Conservation (phyloP, 2,797 vertebrate genomes). For the Gobio occitaniae region DNA sequence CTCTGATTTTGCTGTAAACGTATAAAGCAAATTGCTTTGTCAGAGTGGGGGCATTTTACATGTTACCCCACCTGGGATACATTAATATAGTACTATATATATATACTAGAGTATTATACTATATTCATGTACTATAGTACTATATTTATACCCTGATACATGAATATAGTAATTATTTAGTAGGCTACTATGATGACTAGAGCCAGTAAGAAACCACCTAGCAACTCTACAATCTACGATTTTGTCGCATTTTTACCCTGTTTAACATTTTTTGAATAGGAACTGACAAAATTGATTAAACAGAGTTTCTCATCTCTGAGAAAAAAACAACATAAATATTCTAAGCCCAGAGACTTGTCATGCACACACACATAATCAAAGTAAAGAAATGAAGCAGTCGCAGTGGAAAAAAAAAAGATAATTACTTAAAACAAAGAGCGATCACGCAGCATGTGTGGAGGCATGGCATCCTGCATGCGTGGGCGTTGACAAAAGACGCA, state of each 20-base stretch:
- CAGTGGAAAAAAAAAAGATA: slow-evolving; percentile 29
- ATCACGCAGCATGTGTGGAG: slow-evolving; percentile 53
- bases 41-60: too few relatives aligned
- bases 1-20: too few relatives aligned
- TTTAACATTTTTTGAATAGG: slow-evolving; percentile 1
- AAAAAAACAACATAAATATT: slow-evolving; percentile 4
- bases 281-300: neutral
- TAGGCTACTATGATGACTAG: too few relatives aligned
- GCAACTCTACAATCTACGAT: neutral
- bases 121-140: too few relatives aligned
- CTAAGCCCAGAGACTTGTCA: slow-evolving; percentile 6
- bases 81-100: too few relatives aligned
- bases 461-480: slow-evolving; percentile 40
- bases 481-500: slow-evolving; percentile 25
- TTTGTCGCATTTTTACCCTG: neutral
- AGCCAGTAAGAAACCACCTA: neutral
- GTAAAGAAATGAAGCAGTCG: slow-evolving; percentile 20
- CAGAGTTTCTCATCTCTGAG: neutral
- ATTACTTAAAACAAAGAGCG: slow-evolving; percentile 38
- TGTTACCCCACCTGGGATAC: too few relatives aligned
- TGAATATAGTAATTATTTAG: neutral
- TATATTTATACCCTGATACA: too few relatives aligned
- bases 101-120: too few relatives aligned
- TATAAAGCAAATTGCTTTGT: too few relatives aligned
- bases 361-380: slow-evolving; percentile 37